Evolutionary conservation across 2,888 invertebrate genomes (phyloP).

Genomic region (Protonemura montana): DNA sequence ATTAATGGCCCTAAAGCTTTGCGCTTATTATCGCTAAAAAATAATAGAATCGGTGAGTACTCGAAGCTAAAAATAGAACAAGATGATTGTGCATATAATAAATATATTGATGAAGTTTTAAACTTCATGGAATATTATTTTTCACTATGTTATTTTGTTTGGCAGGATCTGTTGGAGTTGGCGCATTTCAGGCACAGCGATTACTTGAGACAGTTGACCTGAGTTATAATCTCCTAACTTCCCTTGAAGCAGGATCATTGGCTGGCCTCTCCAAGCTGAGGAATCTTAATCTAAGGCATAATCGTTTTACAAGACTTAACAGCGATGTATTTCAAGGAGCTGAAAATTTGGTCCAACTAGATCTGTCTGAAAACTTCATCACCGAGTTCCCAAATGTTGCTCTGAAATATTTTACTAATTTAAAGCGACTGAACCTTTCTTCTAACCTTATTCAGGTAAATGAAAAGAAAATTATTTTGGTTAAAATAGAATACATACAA

Average conservation of each 20-base stretch:
- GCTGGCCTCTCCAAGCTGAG: constrained; percentile 71
- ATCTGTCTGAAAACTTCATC: constrained; percentile 87
- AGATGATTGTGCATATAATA: no score
- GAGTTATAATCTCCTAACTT: constrained; percentile 78
- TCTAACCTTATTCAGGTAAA: constrained; percentile 84
- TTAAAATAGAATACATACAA: not conserved
- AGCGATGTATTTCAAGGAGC: constrained; percentile 84
- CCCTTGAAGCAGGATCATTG: constrained; percentile 80
- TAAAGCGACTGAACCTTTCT: constrained; percentile 80
- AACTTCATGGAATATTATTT: no score
- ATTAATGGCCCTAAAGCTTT: constrained; percentile 81
- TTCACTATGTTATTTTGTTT: constrained; percentile 55
- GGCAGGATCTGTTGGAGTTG: constrained; percentile 71
- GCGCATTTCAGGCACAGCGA: constrained; percentile 74
- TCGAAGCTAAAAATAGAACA: no score
- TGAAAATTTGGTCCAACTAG: constrained; percentile 77
- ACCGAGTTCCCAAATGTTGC: constrained; percentile 81
- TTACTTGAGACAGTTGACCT: constrained; percentile 78
- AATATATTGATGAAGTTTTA: no score
- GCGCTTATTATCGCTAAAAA: constrained; percentile 74
- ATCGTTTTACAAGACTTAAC: constrained; percentile 80
- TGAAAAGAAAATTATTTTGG: no score
- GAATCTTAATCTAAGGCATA: constrained; percentile 76
- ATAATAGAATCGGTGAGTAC: constrained; percentile 81
- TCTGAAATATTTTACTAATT: constrained; percentile 71